A percentile compares a stretch with the other conserved stretches of the same genome.
phyloP scores from a whole-genome alignment of 2,797 vertebrate genomes.

The Ispidina picta region DNA sequence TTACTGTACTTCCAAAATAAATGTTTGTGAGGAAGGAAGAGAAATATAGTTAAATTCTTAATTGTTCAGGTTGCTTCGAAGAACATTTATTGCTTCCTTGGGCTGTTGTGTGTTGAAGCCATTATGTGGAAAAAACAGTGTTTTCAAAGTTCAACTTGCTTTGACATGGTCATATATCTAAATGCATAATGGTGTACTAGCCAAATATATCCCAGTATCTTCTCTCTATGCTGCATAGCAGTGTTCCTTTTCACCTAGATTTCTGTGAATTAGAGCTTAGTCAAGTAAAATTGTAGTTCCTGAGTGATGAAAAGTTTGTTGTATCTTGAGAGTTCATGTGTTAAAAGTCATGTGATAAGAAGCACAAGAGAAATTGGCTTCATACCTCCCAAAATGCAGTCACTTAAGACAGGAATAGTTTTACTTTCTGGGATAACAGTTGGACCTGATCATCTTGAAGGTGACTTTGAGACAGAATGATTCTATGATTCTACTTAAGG shows the following conservation, averaged over 20 bases:
- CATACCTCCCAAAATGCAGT: background rate
- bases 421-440: background rate
- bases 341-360: background rate
- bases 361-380: background rate
- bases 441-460: no score
- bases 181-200: background rate
- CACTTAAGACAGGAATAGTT: background rate
- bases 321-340: background rate
- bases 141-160: background rate
- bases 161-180: rapidly evolving
- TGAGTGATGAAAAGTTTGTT: background rate
- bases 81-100: background rate
- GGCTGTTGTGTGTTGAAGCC: background rate
- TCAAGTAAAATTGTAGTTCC: background rate
- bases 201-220: background rate
- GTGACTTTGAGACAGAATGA: no score
- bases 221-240: background rate
- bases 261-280: background rate
- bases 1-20: background rate
- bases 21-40: background rate
- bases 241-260: background rate
- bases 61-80: background rate
- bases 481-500: background rate
- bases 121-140: background rate
- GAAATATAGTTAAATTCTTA: background rate